These are phyloP conservation scores for Lipophrys pholis DNA, from an alignment of 2,113 vertebrate genomes.

Conservation along the genomic window DNA sequence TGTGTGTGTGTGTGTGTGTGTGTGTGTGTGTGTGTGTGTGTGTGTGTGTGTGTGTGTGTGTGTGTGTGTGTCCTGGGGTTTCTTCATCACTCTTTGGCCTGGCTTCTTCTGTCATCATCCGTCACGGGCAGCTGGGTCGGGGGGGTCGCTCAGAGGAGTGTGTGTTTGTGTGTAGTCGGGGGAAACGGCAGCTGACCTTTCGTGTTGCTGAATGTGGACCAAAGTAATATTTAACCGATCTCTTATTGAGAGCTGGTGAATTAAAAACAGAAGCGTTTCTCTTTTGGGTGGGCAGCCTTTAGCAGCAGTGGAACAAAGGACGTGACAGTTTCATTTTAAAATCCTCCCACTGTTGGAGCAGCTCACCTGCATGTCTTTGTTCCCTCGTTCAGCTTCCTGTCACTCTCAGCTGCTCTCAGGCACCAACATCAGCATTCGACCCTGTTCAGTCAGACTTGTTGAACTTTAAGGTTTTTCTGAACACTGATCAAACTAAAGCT, in stretches of 20 bases:
- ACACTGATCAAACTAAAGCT: too few species aligned
- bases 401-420: too few species aligned
- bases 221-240: background rate
- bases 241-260: background rate
- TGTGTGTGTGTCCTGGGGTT: slow-evolving; percentile 62
- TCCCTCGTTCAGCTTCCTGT: background rate
- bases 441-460: too few species aligned
- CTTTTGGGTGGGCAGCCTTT: too few species aligned
- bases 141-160: slow-evolving; percentile 42
- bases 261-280: background rate
- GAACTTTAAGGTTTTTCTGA: too few species aligned
- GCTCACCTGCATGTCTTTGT: background rate
- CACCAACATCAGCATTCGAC: too few species aligned
- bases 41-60: slow-evolving; percentile 29
- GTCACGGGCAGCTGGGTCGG: slow-evolving; percentile 61
- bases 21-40: slow-evolving; percentile 23
- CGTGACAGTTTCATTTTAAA: background rate
- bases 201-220: background rate
- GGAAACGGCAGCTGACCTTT: background rate
- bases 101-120: slow-evolving; percentile 68
- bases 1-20: slow-evolving; percentile 23
- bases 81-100: slow-evolving; percentile 71
- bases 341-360: background rate
- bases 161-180: slow-evolving; percentile 23
- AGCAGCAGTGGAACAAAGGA: too few species aligned